Evolutionary conservation across 1,140 invertebrate species (phyloP).

Genomic region (Sminthurinus signatus): DNA sequence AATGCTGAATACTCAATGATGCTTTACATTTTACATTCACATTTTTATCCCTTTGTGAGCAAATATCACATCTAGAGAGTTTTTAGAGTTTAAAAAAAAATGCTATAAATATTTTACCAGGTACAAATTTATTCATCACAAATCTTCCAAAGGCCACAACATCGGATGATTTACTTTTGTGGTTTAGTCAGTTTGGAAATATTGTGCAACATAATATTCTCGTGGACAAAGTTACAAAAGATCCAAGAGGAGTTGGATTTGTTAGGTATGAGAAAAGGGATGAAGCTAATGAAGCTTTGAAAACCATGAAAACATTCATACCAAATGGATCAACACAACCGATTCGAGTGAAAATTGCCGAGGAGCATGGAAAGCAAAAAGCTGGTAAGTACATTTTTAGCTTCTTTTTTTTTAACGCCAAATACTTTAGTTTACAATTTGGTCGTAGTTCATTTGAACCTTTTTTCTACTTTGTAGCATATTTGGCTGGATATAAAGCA

Average conservation of each 20-base stretch:
- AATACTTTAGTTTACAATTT: no score
- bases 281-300: slow-evolving; percentile 81
- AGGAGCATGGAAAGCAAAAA: slow-evolving; percentile 89
- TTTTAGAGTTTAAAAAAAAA: no score
- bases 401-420: no score
- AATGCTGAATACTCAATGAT: no score
- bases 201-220: slow-evolving; percentile 87
- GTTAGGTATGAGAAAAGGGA: slow-evolving; percentile 78
- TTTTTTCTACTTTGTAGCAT: no score
- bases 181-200: slow-evolving; percentile 77
- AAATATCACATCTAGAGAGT: no score
- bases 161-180: slow-evolving; percentile 69
- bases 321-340: slow-evolving; percentile 76
- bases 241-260: slow-evolving; percentile 81
- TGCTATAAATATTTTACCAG: neutral
- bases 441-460: no score
- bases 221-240: slow-evolving; percentile 75
- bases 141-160: slow-evolving; percentile 79
- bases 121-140: slow-evolving; percentile 85
- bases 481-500: slow-evolving; percentile 56
- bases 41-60: no score
- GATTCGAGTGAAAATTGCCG: slow-evolving; percentile 78
- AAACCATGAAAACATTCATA: slow-evolving; percentile 72
- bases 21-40: no score
- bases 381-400: no score